A percentile compares a stretch with the other conserved stretches of the same genome.
Evolutionary conservation across 2,888 invertebrate species (phyloP).

Genomic region (Micropterix aruncella): DNA sequence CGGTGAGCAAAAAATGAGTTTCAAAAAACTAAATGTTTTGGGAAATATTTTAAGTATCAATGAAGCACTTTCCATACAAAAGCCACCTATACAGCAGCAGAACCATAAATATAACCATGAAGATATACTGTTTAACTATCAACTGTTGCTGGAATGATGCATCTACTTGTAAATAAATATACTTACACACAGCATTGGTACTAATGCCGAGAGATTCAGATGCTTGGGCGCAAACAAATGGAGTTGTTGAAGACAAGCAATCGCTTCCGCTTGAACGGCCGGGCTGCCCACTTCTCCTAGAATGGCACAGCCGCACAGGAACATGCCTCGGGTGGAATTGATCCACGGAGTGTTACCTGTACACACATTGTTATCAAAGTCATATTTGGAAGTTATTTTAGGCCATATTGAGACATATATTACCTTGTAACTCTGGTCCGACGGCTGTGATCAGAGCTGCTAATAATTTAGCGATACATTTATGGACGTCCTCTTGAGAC

Average conservation of each 20-base stretch:
- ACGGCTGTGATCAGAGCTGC: conserved; percentile 95
- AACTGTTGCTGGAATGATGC: not conserved
- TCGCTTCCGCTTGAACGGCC: conserved; percentile 89
- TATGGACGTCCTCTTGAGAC: conserved; percentile 81
- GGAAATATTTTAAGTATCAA: no score
- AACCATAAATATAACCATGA: no score
- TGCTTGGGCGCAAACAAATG: conserved; percentile 95
- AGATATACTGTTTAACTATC: not conserved
- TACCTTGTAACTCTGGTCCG: conserved; percentile 92
- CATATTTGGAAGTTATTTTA: not conserved
- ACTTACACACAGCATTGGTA: conserved; percentile 85
- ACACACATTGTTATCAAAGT: conserved; percentile 1
- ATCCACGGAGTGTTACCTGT: conserved; percentile 11
- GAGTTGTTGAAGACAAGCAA: conserved; percentile 90
- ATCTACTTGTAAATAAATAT: conserved; percentile 2
- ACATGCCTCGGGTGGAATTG: conserved; percentile 30
- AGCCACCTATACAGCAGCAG: no score
- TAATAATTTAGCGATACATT: conserved; percentile 83
- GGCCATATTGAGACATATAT: conserved; percentile 4
- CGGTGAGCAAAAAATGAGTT: no score
- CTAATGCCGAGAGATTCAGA: conserved; percentile 82
- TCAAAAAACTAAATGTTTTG: no score
- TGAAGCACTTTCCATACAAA: no score
- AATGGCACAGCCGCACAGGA: conserved; percentile 86
- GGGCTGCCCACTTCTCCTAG: conserved; percentile 84